Percentiles rank a stretch among this genome's conserved stretches.
Evolutionary conservation across 92 coral and sea anemone genomes (phyloP).

Genomic region (Pocillopora grandis): DNA sequence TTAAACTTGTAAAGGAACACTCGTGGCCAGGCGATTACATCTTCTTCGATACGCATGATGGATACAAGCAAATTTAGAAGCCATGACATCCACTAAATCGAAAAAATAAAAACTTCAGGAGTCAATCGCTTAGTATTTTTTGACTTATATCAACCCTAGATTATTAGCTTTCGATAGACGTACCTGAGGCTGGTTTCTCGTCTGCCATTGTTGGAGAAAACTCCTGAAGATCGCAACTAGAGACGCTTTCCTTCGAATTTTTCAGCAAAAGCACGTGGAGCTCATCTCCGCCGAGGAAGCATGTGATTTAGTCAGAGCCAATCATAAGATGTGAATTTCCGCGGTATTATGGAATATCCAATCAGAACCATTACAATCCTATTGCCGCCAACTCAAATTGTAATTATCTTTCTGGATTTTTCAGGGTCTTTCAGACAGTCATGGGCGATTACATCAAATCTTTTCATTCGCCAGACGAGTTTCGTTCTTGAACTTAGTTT

Average conservation of each 20-base stretch:
- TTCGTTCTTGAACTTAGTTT: too few relatives aligned
- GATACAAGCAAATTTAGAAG: too few relatives aligned
- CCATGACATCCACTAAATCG: too few relatives aligned
- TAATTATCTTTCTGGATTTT: not conserved
- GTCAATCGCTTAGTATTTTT: not conserved
- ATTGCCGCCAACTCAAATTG: conserved; percentile 16
- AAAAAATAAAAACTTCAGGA: not conserved
- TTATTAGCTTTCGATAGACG: not conserved
- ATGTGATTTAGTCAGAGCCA: conserved; percentile 23
- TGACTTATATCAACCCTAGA: not conserved
- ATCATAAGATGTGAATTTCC: conserved; percentile 6
- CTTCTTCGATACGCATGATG: too few relatives aligned
- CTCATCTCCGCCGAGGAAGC: not conserved
- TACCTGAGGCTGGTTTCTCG: conserved; percentile 70
- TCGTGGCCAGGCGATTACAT: too few relatives aligned
- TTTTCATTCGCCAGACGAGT: too few relatives aligned
- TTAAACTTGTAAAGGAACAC: too few relatives aligned
- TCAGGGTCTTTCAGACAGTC: not conserved
- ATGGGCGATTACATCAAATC: not conserved
- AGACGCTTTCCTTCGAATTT: too few relatives aligned
- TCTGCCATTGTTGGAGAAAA: conserved; percentile 45
- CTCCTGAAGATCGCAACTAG: too few relatives aligned
- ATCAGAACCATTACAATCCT: not conserved
- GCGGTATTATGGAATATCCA: not conserved
- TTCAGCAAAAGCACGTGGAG: conserved; percentile 24